Percentiles rank a stretch among this genome's conserved stretches.
Evolutionary conservation across 2,797 vertebrate genomes (phyloP).

Genomic region (Muraenolepis orangiensis): DNA sequence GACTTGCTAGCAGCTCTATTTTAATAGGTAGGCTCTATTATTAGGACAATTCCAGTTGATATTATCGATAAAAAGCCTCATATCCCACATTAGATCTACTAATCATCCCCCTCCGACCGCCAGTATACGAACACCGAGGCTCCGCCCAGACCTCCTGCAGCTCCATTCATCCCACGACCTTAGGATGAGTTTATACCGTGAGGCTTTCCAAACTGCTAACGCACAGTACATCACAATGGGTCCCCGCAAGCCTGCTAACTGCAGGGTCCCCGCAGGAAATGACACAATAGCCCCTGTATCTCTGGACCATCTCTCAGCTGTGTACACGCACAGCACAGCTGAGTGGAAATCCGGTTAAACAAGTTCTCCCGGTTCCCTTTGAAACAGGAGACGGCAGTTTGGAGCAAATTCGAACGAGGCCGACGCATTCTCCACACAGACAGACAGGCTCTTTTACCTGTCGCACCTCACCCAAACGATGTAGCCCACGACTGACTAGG

Average conservation of each 20-base stretch:
- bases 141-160: constrained; percentile 6
- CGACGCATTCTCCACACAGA: neutral
- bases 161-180: constrained; percentile 26
- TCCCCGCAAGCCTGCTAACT: constrained; percentile 28
- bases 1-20: constrained; percentile 52
- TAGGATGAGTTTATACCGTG: constrained; percentile 29
- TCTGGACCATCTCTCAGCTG: constrained; percentile 18
- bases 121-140: neutral
- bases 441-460: neutral
- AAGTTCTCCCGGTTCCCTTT: constrained; percentile 3
- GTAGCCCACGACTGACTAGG: constrained; percentile 19
- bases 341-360: constrained; percentile 29
- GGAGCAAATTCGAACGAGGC: constrained; percentile 19
- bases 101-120: neutral
- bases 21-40: constrained; percentile 52
- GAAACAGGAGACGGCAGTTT: constrained; percentile 19
- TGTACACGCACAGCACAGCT: constrained; percentile 11
- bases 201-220: constrained; percentile 29
- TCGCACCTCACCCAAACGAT: constrained; percentile 26
- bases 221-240: constrained; percentile 31
- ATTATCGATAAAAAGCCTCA: constrained; percentile 43
- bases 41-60: constrained; percentile 7
- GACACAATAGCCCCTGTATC: constrained; percentile 33
- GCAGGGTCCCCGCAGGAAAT: constrained; percentile 38
- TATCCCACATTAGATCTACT: neutral